These are phyloP conservation scores for Muscidifurax raptorellus DNA, from an alignment of 1,140 invertebrate genomes.

Conservation along the genomic window DNA sequence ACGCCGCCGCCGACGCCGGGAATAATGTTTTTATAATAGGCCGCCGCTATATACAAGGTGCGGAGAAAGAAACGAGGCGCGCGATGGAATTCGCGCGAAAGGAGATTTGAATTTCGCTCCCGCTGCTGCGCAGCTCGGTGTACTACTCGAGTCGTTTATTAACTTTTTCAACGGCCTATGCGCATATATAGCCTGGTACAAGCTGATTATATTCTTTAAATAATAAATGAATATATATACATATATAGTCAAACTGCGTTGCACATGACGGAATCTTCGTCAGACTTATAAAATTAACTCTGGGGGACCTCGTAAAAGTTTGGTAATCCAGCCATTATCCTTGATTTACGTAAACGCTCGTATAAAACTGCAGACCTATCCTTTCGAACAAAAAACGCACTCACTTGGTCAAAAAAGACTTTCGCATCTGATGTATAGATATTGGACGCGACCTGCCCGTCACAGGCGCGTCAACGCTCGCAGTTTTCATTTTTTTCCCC, in stretches of 20 bases:
- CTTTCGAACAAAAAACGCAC: not conserved
- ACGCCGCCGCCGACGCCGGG: too few relatives aligned
- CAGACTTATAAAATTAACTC: not conserved
- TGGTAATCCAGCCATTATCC: not conserved
- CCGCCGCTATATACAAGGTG: too few relatives aligned
- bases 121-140: too few relatives aligned
- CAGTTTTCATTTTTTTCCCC: not conserved
- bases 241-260: too few relatives aligned
- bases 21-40: constrained; percentile 37
- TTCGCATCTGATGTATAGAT: constrained; percentile 15
- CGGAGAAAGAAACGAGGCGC: too few relatives aligned
- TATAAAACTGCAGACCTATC: not conserved
- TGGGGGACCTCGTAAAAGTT: not conserved
- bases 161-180: too few relatives aligned
- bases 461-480: constrained; percentile 10
- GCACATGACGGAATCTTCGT: too few relatives aligned
- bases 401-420: not conserved
- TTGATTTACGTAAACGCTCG: too few relatives aligned
- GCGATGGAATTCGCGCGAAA: not conserved
- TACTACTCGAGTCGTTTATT: too few relatives aligned
- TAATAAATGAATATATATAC: too few relatives aligned
- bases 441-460: not conserved
- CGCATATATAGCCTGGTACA: too few relatives aligned
- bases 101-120: not conserved
- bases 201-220: not conserved